Conservation (phyloP, 2,797 vertebrate species). For the Psittacula echo region DNA sequence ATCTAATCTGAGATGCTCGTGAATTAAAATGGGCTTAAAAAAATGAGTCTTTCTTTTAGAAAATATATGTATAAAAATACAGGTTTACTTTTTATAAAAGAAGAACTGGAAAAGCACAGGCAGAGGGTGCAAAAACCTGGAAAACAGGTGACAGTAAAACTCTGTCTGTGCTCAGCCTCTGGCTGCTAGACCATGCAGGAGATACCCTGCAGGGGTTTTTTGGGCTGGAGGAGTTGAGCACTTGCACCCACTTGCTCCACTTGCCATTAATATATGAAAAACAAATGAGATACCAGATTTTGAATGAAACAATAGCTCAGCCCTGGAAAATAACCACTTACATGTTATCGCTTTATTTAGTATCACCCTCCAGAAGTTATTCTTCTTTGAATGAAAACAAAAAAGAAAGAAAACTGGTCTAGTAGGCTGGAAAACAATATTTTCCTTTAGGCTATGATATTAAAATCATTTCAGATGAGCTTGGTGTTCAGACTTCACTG, state of each 20-base stretch:
- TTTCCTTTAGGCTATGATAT: conserved; percentile 19
- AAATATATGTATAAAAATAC: not conserved
- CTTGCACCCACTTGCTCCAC: conserved; percentile 18
- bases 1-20: not conserved
- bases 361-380: not conserved
- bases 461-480: conserved; percentile 30
- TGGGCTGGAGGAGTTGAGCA: not conserved
- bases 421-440: not conserved
- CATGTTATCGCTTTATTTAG: not conserved
- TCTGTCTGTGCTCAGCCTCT: not conserved
- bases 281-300: not conserved
- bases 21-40: conserved; percentile 6
- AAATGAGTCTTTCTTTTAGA: not conserved
- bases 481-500: conserved; percentile 13
- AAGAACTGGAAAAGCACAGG: not conserved
- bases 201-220: not conserved
- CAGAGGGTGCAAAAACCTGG: not conserved
- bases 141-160: not conserved
- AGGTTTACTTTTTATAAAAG: not conserved
- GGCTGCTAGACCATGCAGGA: not conserved
- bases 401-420: not conserved
- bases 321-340: not conserved
- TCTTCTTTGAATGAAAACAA: not conserved
- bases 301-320: not conserved
- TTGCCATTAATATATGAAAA: not conserved